Evolutionary conservation across 2,888 invertebrate species (phyloP), one percentile per base, ranked within the genome.

Genomic region (Folsomia candida): DNA sequence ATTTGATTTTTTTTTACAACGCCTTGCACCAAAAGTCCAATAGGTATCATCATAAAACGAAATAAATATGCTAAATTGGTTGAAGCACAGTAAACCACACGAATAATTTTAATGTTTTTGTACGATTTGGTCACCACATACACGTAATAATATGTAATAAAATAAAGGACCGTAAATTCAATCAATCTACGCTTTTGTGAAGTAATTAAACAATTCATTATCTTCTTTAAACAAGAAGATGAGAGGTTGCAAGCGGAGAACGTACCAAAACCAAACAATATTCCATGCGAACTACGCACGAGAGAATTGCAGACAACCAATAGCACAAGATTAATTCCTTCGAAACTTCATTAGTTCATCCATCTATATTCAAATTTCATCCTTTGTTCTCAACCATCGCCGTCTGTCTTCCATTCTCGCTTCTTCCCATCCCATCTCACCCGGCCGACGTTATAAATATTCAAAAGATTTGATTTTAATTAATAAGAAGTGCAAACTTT

Each of bases 201-300:
- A 62, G 62, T 62, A 62, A 62, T 62, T 62, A 62, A 26, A 62
- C 62, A 62, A 62, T 62, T 62, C 27, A 62, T 62, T 62, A 62
- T 62, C 62, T 37, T 26, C 29, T 28, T 24, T 6, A 57, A 9
- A 22, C 6, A 6, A 57, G 11, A 57, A 57, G n/a, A n/a, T n/a
- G n/a, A n/a, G n/a, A n/a, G n/a, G n/a, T n/a, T n/a, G n/a, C n/a
- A n/a, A n/a, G n/a, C n/a, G n/a, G n/a, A n/a, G n/a, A n/a, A n/a
- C n/a, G n/a, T n/a, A n/a, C n/a, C n/a, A n/a, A n/a, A n/a, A n/a
- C n/a, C n/a, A n/a, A n/a, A n/a, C n/a, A n/a, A n/a, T n/a, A n/a
- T n/a, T n/a, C n/a, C n/a, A n/a, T n/a, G n/a, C n/a, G n/a, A n/a
- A n/a, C n/a, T n/a, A n/a, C n/a, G n/a, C n/a, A n/a, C n/a, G n/a